Evolutionary conservation across 2,797 vertebrate genomes (phyloP), one percentile per base, ranked within the genome.

Genomic region (Philypnodon macrostomus): DNA sequence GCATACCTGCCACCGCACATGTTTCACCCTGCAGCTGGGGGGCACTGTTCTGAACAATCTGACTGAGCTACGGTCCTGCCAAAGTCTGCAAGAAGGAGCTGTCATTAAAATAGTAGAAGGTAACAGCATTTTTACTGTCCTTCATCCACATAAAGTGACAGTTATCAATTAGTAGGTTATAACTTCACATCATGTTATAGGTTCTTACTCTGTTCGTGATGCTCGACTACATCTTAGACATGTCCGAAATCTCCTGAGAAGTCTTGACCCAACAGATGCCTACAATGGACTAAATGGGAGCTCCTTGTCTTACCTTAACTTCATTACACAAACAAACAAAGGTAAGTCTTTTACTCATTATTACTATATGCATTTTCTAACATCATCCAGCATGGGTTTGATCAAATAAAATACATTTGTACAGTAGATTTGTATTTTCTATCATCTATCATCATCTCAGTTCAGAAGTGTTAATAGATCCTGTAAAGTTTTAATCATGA

Each of bases 251-350:
- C 92, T 97, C n/a, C 81, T 98, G 53, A 94, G 94, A 85, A 97
- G 95, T 67, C 83, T 97, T 2, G 93, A 97, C 67, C 91, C 91
- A 0, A 88, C 93, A 0, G 94, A 98, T 42, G 92, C 94, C 4
- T 95, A 94, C 81, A 96, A 96, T 0, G 93, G 94, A 1, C 83
- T 93, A 31, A 94, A 96, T 64, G 92, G 94, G 76, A 91, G 93
- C 73, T 98, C 95, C 0, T 34, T 95, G 21, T 96, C 94, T 24
- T 97, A 94, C 74, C 88, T 97, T 67, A 93, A 87, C 1, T 87
- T 89, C 60, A 94, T 92, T 80, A 94, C 90, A 0, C 90, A 90
- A 34, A 89, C 87, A 41, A 83, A 88, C 58, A 78, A 85, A 24
- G 94, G 94, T 96, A 85, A 0, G 7, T 40, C 21, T 13, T 12